phyloP scores from a whole-genome alignment of 2,888 invertebrate genomes.

The Anodontia alba region DNA sequence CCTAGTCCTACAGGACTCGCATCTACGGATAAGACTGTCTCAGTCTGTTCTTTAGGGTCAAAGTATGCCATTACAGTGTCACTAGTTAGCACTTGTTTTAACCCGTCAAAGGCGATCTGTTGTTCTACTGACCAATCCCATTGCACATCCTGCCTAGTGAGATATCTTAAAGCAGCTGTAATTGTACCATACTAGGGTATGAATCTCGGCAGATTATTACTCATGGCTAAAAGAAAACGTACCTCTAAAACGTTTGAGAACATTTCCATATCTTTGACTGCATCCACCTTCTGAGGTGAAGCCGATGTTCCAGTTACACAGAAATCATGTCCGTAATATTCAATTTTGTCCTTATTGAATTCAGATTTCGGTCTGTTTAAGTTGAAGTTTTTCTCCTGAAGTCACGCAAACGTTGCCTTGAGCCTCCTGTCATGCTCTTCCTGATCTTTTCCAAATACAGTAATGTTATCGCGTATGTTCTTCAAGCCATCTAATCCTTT shows the following conservation, averaged over 20 bases:
- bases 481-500: conserved; percentile 28
- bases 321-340: conserved; percentile 43
- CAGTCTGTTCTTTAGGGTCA: conserved; percentile 42
- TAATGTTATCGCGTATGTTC: conserved; percentile 68
- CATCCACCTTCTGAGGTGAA: conserved; percentile 54
- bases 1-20: conserved; percentile 65
- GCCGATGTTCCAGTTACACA: conserved; percentile 40
- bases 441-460: conserved; percentile 53
- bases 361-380: conserved; percentile 55
- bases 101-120: conserved; percentile 50
- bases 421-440: conserved; percentile 53
- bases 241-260: conserved; percentile 58
- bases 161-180: conserved; percentile 59
- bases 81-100: conserved; percentile 43
- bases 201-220: conserved; percentile 63
- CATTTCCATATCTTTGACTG: conserved; percentile 41
- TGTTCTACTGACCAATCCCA: conserved; percentile 52
- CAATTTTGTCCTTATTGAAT: conserved; percentile 51
- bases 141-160: conserved; percentile 36
- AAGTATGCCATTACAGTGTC: conserved; percentile 58
- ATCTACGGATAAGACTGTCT: conserved; percentile 53
- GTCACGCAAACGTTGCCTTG: conserved; percentile 32
- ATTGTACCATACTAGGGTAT: conserved; percentile 61
- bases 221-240: conserved; percentile 64
- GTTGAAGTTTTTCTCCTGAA: conserved; percentile 44